phyloP scores from a whole-genome alignment of 1,140 invertebrate species.

The Drosophila funebris region DNA sequence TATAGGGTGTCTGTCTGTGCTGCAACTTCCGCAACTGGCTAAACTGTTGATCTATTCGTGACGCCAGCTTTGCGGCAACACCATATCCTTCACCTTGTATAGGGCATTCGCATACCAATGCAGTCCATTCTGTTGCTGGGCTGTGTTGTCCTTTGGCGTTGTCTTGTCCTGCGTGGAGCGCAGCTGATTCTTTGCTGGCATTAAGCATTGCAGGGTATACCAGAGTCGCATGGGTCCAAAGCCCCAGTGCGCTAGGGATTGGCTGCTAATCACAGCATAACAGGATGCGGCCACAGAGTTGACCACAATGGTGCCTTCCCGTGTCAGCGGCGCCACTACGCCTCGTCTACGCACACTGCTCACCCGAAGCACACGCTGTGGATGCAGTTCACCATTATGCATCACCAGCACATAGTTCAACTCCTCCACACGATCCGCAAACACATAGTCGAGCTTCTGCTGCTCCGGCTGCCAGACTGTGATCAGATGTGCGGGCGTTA shows the following conservation, averaged over 20 bases:
- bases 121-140: slow-evolving; percentile 86
- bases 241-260: slow-evolving; percentile 92
- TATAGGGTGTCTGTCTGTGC: neutral
- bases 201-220: slow-evolving; percentile 83
- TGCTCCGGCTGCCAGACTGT: slow-evolving; percentile 80
- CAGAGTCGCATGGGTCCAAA: slow-evolving; percentile 91
- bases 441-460: slow-evolving; percentile 84
- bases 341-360: slow-evolving; percentile 87
- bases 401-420: slow-evolving; percentile 84
- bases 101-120: slow-evolving; percentile 94
- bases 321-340: slow-evolving; percentile 95
- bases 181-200: slow-evolving; percentile 58
- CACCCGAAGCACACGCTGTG: slow-evolving; percentile 87
- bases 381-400: slow-evolving; percentile 84
- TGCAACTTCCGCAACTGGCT: no score
- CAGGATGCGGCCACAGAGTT: slow-evolving; percentile 96
- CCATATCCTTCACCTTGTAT: slow-evolving; percentile 88
- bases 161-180: slow-evolving; percentile 49
- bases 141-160: slow-evolving; percentile 37
- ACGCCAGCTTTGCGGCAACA: slow-evolving; percentile 86
- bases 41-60: slow-evolving; percentile 60
- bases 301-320: slow-evolving; percentile 93
- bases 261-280: slow-evolving; percentile 95
- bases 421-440: slow-evolving; percentile 86
- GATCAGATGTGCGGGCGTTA: slow-evolving; percentile 94